A percentile compares a stretch with the other conserved stretches of the same genome.
phyloP scores from a whole-genome alignment of 2,113 vertebrate species.

The Rhinoderma darwinii region DNA sequence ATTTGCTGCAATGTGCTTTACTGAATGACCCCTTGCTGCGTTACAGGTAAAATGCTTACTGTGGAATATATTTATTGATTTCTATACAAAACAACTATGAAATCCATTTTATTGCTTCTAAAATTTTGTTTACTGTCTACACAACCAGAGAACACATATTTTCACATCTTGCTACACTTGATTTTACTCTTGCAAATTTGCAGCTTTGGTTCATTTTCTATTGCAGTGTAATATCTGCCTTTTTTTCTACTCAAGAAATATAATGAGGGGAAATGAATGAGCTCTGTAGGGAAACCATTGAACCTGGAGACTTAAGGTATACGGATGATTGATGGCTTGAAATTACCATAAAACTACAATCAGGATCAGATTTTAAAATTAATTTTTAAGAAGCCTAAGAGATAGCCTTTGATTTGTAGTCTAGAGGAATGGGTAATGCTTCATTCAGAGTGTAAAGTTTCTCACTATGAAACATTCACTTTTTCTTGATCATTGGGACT shows the following conservation, averaged over 20 bases:
- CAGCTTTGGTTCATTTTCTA: conserved; percentile 94
- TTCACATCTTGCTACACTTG: background rate
- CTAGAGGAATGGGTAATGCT: conserved; percentile 97
- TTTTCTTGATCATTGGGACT: conserved; percentile 84
- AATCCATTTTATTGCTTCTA: background rate
- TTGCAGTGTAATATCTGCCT: conserved; percentile 80
- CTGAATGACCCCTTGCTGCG: background rate
- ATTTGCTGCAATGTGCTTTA: background rate
- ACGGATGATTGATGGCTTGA: conserved; percentile 93
- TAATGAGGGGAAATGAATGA: conserved; percentile 94
- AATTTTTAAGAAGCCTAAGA: conserved; percentile 99
- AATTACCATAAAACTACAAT: conserved; percentile 99
- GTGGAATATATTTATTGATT: background rate
- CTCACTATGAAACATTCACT: conserved; percentile 81
- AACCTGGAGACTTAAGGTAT: conserved; percentile 96
- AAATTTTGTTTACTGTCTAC: background rate
- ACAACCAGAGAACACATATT: conserved; percentile 41
- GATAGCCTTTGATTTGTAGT: conserved; percentile 97
- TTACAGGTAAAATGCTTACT: background rate
- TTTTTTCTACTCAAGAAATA: conserved; percentile 96
- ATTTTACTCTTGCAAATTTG: conserved; percentile 86
- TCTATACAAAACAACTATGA: background rate
- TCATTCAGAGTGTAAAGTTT: conserved; percentile 98
- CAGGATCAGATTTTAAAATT: conserved; percentile 99
- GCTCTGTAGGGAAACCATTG: conserved; percentile 91